phyloP scores from a whole-genome alignment of 2,113 vertebrate genomes.

The Eonycteris spelaea region DNA sequence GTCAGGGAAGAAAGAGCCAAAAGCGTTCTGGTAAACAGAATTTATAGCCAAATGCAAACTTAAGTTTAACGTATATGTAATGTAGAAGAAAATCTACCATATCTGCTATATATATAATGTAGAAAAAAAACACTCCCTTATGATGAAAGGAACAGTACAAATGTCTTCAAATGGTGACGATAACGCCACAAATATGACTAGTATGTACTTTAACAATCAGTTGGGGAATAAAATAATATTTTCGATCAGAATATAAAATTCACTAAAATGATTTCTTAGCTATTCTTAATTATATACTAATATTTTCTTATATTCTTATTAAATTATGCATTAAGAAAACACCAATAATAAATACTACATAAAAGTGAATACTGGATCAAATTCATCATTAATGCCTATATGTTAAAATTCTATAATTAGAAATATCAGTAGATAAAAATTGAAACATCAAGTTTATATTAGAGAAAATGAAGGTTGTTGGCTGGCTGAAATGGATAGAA shows the following conservation, averaged over 20 bases:
- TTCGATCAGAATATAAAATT: neutral
- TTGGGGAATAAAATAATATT: neutral
- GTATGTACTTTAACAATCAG: neutral
- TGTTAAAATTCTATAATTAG: neutral
- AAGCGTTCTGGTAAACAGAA: neutral
- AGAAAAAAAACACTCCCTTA: neutral
- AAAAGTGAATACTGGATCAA: neutral
- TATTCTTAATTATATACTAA: neutral
- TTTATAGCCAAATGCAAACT: neutral
- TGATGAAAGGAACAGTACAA: neutral
- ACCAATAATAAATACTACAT: neutral
- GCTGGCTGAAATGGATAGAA: neutral
- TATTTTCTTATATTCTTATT: neutral
- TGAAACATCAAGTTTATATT: neutral
- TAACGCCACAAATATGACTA: neutral
- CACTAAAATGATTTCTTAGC: constrained; percentile 8
- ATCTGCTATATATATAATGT: neutral
- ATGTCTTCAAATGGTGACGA: neutral
- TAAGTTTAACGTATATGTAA: neutral
- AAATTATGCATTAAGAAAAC: neutral
- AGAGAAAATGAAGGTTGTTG: neutral
- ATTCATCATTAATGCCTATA: neutral
- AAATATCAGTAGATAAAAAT: constrained; percentile 43
- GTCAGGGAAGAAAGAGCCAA: neutral
- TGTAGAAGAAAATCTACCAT: neutral